Evolutionary conservation across 2,113 vertebrate species (phyloP).

Genomic region (Brachyhypopomus gauderio): DNA sequence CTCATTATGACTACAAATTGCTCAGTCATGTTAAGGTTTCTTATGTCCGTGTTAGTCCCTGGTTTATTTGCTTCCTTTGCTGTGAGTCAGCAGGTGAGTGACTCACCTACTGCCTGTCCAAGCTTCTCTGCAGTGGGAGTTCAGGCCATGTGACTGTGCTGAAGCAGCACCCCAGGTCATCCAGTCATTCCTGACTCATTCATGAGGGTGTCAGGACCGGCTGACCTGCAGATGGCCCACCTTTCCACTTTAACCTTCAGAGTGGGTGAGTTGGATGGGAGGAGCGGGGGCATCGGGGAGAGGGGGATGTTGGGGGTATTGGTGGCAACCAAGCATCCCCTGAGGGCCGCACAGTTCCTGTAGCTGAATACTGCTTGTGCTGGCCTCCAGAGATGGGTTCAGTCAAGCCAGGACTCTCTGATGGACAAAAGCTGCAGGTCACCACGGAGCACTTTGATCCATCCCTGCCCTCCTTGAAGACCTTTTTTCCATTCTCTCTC

Average conservation of each 20-base stretch:
- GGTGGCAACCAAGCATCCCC: slow-evolving; percentile 67
- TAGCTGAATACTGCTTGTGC: slow-evolving; percentile 71
- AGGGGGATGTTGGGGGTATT: slow-evolving; percentile 54
- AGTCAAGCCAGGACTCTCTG: slow-evolving; percentile 74
- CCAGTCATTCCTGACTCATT: too few species aligned
- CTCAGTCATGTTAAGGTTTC: neutral
- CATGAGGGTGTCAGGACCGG: slow-evolving; percentile 64
- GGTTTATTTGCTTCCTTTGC: neutral
- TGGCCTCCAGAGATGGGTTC: slow-evolving; percentile 74
- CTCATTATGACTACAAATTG: neutral
- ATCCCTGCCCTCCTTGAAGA: slow-evolving; percentile 70
- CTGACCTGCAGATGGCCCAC: slow-evolving; percentile 64
- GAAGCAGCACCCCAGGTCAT: too few species aligned
- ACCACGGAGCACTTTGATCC: slow-evolving; percentile 75
- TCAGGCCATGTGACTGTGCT: neutral
- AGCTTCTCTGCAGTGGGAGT: neutral
- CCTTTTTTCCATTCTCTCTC: slow-evolving; percentile 58
- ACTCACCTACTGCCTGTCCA: neutral
- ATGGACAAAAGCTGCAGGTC: slow-evolving; percentile 77
- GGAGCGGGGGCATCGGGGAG: slow-evolving; percentile 46
- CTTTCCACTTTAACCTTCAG: slow-evolving; percentile 75
- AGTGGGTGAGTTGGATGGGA: slow-evolving; percentile 58
- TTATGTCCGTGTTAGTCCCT: neutral
- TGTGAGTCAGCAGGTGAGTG: neutral
- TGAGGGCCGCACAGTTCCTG: slow-evolving; percentile 66